Conservation (phyloP, 64 coral and sea anemone genomes). For the Exaiptasia diaphana region DNA sequence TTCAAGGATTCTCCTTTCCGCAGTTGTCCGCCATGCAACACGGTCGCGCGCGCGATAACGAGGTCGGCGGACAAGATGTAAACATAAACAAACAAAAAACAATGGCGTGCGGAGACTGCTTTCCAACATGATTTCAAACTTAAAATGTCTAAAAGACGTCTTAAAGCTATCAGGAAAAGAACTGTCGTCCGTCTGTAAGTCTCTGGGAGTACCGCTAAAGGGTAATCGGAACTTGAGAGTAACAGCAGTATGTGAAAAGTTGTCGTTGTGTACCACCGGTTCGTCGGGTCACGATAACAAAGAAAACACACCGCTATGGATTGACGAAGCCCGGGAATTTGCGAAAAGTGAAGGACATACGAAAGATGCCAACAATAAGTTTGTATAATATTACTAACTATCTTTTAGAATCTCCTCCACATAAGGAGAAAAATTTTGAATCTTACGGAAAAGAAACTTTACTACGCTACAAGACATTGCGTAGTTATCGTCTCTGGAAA, state of each 20-base stretch:
- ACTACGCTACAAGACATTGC: background rate
- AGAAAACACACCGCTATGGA: background rate
- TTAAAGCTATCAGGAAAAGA: background rate
- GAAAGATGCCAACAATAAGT: background rate
- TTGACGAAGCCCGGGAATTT: background rate
- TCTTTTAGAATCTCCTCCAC: background rate
- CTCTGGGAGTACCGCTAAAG: background rate
- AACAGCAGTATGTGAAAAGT: background rate
- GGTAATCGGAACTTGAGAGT: background rate
- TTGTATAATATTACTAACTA: background rate
- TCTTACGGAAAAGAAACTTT: background rate
- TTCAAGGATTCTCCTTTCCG: constrained; percentile 10
- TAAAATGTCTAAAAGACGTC: background rate
- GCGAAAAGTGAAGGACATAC: background rate
- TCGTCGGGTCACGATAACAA: too few relatives aligned
- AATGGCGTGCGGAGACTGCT: too few relatives aligned
- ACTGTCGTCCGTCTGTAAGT: background rate
- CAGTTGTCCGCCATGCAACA: background rate
- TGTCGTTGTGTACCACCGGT: background rate
- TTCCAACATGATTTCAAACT: background rate
- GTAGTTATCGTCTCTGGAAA: constrained; percentile 6
- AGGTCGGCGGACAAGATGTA: background rate
- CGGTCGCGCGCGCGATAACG: constrained; percentile 5
- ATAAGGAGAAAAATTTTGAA: background rate
- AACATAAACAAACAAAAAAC: background rate